Base-by-base conservation (phyloP, 2,797 vertebrate genomes). In the Pogoniulus pusillus region DNA sequence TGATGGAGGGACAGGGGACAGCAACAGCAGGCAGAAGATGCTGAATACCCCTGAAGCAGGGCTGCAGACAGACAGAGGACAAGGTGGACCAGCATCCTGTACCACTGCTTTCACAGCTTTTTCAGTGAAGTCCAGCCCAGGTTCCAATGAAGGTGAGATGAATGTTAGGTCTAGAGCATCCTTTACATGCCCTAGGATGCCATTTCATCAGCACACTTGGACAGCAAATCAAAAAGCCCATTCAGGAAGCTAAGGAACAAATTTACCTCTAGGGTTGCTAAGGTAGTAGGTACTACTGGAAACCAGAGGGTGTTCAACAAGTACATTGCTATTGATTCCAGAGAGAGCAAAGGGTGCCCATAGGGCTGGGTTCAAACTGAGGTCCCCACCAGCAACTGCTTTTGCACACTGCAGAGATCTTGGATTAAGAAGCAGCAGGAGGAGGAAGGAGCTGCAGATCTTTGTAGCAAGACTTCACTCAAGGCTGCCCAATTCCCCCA, bases 371-470 rank as follows among this genome's bases (percentile, higher is more conserved):
- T 77, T 49, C 60, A 73, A 70, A 64, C 4, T 27, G 58, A 51
- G 8, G 8, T 23, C 32, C 53, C 51, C 39, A 4, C 20, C 49
- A 53, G 23, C 12, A 77, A 59, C 75, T 86, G 69, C 12, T 70
- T 19, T 63, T 65, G 23, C 34, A 53, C 49, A 0, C 4, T 20
- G 5, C 37, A n/a, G 57, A 70, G 27, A 72, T 58, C 35, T 23
- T 53, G 59, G 59, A 49, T 15, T 23, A 66, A 45, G 59, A 72
- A 68, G 23, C 66, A 95, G 87, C n/a, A 49, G 80, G 65, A 93
- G 58, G 41, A 91, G 58, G 80, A 95, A 87, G 70, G 93, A 96
- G 76, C 72, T 69, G 85, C 5, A 71, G 70, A 89, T 84, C 68
- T 90, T 70, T 89, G 35, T 30, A 76, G 89, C 39, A 12, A 43